Evolutionary conservation across 1,140 invertebrate species (phyloP), one percentile per base, ranked within the genome.

Genomic region (Lasaia peninsularis): DNA sequence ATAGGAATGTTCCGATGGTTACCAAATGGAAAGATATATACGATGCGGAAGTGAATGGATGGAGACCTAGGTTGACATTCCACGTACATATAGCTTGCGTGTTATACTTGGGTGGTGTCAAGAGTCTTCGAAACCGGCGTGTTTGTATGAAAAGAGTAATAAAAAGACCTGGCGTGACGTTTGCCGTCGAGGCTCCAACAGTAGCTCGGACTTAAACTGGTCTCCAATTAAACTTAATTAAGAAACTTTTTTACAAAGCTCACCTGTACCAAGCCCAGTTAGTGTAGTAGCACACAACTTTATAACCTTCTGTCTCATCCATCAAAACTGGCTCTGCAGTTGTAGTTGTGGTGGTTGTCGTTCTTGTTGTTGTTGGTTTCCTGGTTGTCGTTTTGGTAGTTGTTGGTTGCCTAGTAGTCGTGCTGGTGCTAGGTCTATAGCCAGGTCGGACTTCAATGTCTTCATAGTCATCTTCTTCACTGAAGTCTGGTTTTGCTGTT

Each of bases 401-500:
- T 40, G 35, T 40, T 40, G 35, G 14, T 40, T 12, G 35, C 6
- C 35, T 40, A 16, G 35, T 40, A 18, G 35, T 40, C 2, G 35
- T 16, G 12, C 12, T 40, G 6, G 35, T 40, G 35, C 35, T 40
- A 40, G 52, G 20, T n/a, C 32, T 24, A 35, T 71, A 44, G n/a
- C 60, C 56, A 10, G 83, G 83, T 35, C 65, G 74, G 9, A 87
- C 82, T 76, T 83, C 73, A 65, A 88, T 88, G 34, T 86, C 86
- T 35, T 84, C 80, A 12, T 74, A 63, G 56, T 86, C 80, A 10
- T 86, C 75, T 20, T 80, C 73, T 14, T 80, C 70, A 50, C 69
- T 50, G 51, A 79, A 77, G 10, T 64, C 50, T 12, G 78, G 73
- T 37, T 80, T 69, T 11, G 56, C 7, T 33, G n/a, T 8, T 3